A percentile compares a stretch with the other conserved stretches of the same genome.
phyloP scores from a whole-genome alignment of 2,888 invertebrate species.

The Erynnis tages region DNA sequence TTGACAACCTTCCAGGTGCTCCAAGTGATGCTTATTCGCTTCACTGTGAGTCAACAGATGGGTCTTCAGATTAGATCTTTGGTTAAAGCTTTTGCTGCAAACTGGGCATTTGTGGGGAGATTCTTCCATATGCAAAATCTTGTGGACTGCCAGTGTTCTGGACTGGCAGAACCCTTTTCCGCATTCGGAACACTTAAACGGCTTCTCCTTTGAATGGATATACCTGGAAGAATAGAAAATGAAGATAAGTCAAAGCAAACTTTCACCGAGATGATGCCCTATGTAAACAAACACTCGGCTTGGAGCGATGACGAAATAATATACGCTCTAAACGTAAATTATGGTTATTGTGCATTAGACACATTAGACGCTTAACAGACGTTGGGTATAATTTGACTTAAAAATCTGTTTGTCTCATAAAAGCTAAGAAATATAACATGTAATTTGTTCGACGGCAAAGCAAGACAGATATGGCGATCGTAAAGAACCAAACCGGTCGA shows the following conservation, averaged over 20 bases:
- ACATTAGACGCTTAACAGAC: slow-evolving; percentile 67
- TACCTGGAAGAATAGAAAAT: slow-evolving; percentile 84
- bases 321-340: slow-evolving; percentile 56
- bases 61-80: slow-evolving; percentile 94
- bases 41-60: slow-evolving; percentile 94
- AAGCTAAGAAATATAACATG: slow-evolving; percentile 79
- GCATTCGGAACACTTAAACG: slow-evolving; percentile 97
- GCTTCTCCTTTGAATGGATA: slow-evolving; percentile 99
- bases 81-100: slow-evolving; percentile 94
- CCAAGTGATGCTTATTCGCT: slow-evolving; percentile 73
- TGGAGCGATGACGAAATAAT: slow-evolving; percentile 49
- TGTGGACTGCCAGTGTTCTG: slow-evolving; percentile 96
- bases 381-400: slow-evolving; percentile 55
- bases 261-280: slow-evolving; percentile 46
- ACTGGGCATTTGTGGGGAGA: slow-evolving; percentile 96
- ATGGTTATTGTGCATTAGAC: slow-evolving; percentile 57
- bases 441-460: slow-evolving; percentile 78
- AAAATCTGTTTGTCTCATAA: slow-evolving; percentile 72
- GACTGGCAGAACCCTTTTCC: slow-evolving; percentile 99
- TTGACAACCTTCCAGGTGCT: slow-evolving; percentile 75
- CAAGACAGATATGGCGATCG: slow-evolving; percentile 79
- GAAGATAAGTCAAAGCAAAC: slow-evolving; percentile 43
- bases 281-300: slow-evolving; percentile 53
- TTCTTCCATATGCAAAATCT: slow-evolving; percentile 95
- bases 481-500: slow-evolving; percentile 77